phyloP scores from a whole-genome alignment of 2,888 invertebrate species.

The Patella caerulea region DNA sequence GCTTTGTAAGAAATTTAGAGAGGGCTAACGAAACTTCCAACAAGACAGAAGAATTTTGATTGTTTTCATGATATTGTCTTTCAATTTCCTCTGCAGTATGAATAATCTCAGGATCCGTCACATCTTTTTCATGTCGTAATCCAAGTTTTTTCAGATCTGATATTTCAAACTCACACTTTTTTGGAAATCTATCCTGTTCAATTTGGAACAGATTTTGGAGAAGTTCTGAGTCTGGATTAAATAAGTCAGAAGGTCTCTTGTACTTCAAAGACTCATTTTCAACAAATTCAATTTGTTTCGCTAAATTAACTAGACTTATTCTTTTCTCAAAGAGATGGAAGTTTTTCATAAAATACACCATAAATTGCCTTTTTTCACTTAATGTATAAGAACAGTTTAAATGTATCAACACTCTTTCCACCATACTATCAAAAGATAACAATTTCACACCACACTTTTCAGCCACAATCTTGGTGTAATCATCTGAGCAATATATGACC shows the following conservation, averaged over 20 bases:
- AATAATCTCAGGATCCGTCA: slow-evolving; percentile 46
- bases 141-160: slow-evolving; percentile 46
- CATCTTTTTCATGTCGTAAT: slow-evolving; percentile 40
- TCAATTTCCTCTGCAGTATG: slow-evolving; percentile 31
- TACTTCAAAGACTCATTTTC: slow-evolving; percentile 16
- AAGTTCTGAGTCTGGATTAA: slow-evolving; percentile 43
- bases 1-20: neutral
- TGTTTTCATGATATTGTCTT: neutral
- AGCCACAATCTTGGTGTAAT: neutral
- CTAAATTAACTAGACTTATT: neutral
- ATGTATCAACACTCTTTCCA: neutral
- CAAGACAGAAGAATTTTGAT: neutral
- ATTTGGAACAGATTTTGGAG: slow-evolving; percentile 41
- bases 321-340: neutral
- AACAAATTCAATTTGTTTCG: slow-evolving; percentile 19
- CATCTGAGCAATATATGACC: neutral
- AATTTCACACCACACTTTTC: neutral
- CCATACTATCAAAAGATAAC: neutral
- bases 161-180: slow-evolving; percentile 21
- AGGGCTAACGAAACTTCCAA: slow-evolving; percentile 1
- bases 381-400: neutral
- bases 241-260: slow-evolving; percentile 34
- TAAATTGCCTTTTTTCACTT: slow-evolving; percentile 15
- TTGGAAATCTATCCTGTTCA: slow-evolving; percentile 49
- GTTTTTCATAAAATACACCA: neutral